phyloP scores from a whole-genome alignment of 2,888 invertebrate genomes.

The Apamea anceps region DNA sequence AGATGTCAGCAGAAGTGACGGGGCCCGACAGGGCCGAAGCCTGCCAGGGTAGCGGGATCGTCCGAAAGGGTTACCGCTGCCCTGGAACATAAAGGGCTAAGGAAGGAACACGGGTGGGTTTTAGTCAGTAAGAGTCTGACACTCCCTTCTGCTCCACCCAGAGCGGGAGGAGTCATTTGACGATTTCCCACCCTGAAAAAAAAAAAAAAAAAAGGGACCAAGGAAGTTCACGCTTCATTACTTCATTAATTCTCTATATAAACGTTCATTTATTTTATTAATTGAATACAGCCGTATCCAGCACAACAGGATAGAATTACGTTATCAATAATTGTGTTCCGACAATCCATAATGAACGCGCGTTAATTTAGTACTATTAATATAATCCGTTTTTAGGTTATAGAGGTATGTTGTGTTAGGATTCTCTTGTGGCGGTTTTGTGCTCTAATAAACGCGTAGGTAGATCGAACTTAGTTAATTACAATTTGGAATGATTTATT shows the following conservation, averaged over 20 bases:
- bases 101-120: no score
- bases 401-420: neutral
- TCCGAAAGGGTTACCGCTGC: no score
- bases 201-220: no score
- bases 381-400: slow-evolving; percentile 12
- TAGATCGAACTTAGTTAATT: slow-evolving; percentile 1
- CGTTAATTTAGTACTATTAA: slow-evolving; percentile 14
- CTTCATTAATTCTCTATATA: neutral
- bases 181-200: no score
- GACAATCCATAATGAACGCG: slow-evolving; percentile 41
- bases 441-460: slow-evolving; percentile 1
- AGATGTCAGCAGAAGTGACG: no score
- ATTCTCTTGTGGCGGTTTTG: slow-evolving; percentile 6
- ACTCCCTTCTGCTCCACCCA: no score
- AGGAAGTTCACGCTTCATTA: no score
- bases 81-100: no score
- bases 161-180: no score
- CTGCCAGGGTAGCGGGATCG: no score
- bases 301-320: slow-evolving; percentile 35
- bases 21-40: no score
- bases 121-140: no score
- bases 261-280: neutral
- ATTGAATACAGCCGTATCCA: slow-evolving; percentile 26
- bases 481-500: slow-evolving; percentile 1
- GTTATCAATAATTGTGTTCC: slow-evolving; percentile 47